Evolutionary conservation across 2,888 invertebrate species (phyloP).

Genomic region (Ectobius pallidus): DNA sequence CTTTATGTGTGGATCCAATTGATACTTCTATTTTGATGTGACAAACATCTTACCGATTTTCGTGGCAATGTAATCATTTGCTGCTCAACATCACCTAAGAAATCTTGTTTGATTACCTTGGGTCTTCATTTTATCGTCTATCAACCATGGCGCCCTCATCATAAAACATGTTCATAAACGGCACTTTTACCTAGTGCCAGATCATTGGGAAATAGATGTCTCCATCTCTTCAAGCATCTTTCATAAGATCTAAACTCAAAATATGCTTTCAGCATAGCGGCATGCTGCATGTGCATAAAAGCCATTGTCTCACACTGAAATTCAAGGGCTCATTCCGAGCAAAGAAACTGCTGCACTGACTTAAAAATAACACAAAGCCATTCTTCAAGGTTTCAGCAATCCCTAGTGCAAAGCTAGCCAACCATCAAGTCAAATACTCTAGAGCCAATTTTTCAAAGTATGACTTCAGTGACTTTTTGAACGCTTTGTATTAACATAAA

Average conservation of each 20-base stretch:
- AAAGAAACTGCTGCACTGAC: no score
- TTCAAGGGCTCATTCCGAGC: no score
- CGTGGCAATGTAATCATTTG: not conserved
- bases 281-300: not conserved
- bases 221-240: not conserved
- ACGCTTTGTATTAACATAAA: no score
- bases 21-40: not conserved
- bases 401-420: no score
- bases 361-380: no score
- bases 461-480: no score
- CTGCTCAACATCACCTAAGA: not conserved
- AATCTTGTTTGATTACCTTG: not conserved
- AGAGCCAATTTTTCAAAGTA: no score
- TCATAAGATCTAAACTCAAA: constrained; percentile 11
- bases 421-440: no score
- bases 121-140: constrained; percentile 3
- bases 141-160: not conserved
- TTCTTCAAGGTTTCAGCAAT: no score
- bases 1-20: not conserved
- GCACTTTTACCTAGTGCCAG: not conserved
- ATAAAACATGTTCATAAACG: not conserved
- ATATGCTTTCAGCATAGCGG: not conserved
- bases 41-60: constrained; percentile 2
- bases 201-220: not conserved
- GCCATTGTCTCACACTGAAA: not conserved